A percentile compares a stretch with the other conserved stretches of the same genome.
Evolutionary conservation across 2,797 vertebrate genomes (phyloP).

Genomic region (Meriones psammophilus): DNA sequence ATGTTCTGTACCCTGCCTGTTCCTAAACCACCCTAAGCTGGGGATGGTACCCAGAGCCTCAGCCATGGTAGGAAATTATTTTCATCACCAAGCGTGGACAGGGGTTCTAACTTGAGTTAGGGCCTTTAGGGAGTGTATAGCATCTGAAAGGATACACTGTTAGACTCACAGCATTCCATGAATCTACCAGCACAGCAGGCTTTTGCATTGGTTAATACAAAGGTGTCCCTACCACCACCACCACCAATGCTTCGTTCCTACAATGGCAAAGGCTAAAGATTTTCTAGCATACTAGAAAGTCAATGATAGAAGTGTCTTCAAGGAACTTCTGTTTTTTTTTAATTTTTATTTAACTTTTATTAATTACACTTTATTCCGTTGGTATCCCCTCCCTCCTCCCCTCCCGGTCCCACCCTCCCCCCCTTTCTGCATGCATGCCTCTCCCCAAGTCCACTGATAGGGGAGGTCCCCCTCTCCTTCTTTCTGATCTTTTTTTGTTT

Average conservation of each 20-base stretch:
- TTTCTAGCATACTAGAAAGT: conserved; percentile 26
- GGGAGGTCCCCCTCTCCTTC: too few relatives aligned
- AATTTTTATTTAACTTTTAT: too few relatives aligned
- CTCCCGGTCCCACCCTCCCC: too few relatives aligned
- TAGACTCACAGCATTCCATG: not conserved
- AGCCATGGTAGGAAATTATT: not conserved
- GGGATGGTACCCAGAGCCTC: not conserved
- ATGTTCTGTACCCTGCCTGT: not conserved
- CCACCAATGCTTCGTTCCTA: not conserved
- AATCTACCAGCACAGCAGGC: conserved; percentile 4
- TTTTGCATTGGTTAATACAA: conserved; percentile 6
- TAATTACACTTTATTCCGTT: too few relatives aligned
- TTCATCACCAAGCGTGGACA: not conserved
- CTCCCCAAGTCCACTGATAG: too few relatives aligned
- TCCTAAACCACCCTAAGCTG: not conserved
- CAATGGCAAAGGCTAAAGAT: conserved; percentile 24
- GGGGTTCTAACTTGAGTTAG: conserved; percentile 27
- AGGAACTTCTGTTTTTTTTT: too few relatives aligned
- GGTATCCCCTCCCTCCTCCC: too few relatives aligned
- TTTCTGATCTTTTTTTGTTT: too few relatives aligned
- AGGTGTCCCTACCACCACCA: too few relatives aligned
- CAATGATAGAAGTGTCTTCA: conserved; percentile 13
- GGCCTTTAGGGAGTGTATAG: not conserved
- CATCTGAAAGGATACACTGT: conserved; percentile 40
- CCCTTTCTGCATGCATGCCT: too few relatives aligned